Evolutionary conservation across 2,888 invertebrate species (phyloP), one percentile per base, ranked within the genome.

Genomic region (Oligia latruncula): DNA sequence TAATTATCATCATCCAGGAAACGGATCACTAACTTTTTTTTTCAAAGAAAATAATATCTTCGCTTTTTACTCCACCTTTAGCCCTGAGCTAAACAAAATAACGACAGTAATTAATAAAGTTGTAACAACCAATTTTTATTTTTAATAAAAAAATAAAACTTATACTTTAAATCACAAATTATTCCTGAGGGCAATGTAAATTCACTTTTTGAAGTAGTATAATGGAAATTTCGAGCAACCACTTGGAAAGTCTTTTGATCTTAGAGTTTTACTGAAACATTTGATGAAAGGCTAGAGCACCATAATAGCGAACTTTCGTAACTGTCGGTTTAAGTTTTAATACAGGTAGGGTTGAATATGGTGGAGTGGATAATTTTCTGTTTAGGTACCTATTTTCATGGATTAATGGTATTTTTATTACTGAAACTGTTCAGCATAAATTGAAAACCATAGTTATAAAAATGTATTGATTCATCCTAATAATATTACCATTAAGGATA

Each of bases 191-290:
- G 89, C 91, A 92, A 93, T 93, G 92, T 93, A 93, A 94, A 93
- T 95, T 93, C 91, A 92, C 93, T 93, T 94, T 93, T 94, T 93
- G 92, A 93, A 92, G 91, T 92, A 92, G 92, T 93, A 93, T 95
- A 95, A 95, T 95, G 93, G 94, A 93, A 95, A 95, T 94, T 95
- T 95, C 92, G 91, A 92, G 92, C 92, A 95, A 95, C 95, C 94
- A 92, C 94, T 94, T 92, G 93, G 91, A 94, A 95, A 93, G 92
- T 92, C 94, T 94, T 95, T 96, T 95, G 95, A 95, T 95, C 95
- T 94, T 93, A 91, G 92, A 94, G 94, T 94, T 94, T 93, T 90
- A 91, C 91, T 91, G 90, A 92, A 94, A 92, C 92, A 92, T 91
- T 92, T 87, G 89, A 91, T 89, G 90, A 93, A 94, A 93, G 92